These are phyloP conservation scores for Mesembrinibis cayennensis DNA, from an alignment of 2,113 vertebrate genomes.

Conservation along the genomic window DNA sequence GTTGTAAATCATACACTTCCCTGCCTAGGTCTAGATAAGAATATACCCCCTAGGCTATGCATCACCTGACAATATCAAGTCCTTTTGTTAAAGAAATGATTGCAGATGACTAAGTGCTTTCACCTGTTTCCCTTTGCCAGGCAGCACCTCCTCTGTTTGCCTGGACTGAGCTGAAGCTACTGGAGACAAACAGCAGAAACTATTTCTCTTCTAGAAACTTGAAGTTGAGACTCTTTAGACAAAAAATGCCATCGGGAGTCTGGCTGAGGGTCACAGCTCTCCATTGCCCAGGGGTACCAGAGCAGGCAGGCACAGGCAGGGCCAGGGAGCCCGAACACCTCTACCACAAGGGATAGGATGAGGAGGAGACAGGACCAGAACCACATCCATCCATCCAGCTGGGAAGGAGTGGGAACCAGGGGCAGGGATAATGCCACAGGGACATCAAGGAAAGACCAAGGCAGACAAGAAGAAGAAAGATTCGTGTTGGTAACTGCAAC, in stretches of 20 bases:
- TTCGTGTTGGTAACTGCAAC: neutral
- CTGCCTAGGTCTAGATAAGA: constrained; percentile 29
- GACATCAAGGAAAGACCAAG: neutral
- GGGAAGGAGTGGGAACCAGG: neutral
- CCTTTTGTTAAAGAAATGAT: constrained; percentile 29
- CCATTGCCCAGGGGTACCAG: neutral
- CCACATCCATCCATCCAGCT: neutral
- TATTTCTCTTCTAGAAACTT: neutral
- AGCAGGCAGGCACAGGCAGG: neutral
- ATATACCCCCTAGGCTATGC: neutral
- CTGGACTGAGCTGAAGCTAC: neutral
- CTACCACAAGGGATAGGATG: neutral
- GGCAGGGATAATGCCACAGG: neutral
- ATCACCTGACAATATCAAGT: neutral
- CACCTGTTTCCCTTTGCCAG: constrained; percentile 5
- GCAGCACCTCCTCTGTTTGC: neutral
- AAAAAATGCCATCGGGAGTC: neutral
- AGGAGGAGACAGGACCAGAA: neutral
- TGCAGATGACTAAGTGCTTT: constrained; percentile 30
- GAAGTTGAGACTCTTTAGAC: neutral
- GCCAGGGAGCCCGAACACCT: neutral
- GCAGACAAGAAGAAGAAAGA: neutral
- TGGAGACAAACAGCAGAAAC: neutral
- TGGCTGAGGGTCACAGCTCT: too few species aligned
- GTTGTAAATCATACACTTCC: constrained; percentile 28